Base-by-base conservation (phyloP, 2,113 vertebrate species). In the Mobula birostris region DNA sequence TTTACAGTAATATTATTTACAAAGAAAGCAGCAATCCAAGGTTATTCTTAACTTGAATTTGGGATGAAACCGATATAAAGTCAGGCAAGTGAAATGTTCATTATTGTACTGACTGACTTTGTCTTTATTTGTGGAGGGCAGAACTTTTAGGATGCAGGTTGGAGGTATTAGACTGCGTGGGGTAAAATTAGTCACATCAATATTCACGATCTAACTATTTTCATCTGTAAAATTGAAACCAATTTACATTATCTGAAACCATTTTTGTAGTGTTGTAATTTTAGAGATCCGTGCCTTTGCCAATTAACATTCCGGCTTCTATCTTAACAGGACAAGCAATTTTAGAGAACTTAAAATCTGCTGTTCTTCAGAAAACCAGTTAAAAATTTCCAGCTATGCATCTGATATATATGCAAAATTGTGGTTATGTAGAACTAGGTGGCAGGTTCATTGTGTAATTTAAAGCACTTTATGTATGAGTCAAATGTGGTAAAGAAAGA, bases 211-310 rank as follows among this genome's bases (percentile, higher is more conserved):
- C 11, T 40, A 92, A 32, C 48, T 74, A 68, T 93, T 8, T 48
- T 36, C 24, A 70, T 17, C 66, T 48, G 0, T 40, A 68, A 92
- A 48, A 48, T 48, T 79, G 94, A 97, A 96, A 95, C 96, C 95
- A 96, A 95, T 96, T 72, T 70, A 11, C 29, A 7, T 63, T 70
- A 14, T 68, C 68, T 72, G 2, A 96, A 96, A 95, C 95, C 95
- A 97, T 97, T 96, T 96, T 96, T 94, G 95, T 96, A 96, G 97
- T 97, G 97, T 97, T 97, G 96, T 96, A 97, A 96, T 96, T 97
- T 97, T 48, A 95, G 97, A 97, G 97, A 97, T 97, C 97, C 97
- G 97, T 97, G 97, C 96, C 96, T 97, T 95, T 96, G 97, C 48
- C 48, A 48, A 97, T 97, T 96, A 96, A 96, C 97, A 97, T 97